phyloP scores from a whole-genome alignment of 2,797 vertebrate species.

The Lerista edwardsae region DNA sequence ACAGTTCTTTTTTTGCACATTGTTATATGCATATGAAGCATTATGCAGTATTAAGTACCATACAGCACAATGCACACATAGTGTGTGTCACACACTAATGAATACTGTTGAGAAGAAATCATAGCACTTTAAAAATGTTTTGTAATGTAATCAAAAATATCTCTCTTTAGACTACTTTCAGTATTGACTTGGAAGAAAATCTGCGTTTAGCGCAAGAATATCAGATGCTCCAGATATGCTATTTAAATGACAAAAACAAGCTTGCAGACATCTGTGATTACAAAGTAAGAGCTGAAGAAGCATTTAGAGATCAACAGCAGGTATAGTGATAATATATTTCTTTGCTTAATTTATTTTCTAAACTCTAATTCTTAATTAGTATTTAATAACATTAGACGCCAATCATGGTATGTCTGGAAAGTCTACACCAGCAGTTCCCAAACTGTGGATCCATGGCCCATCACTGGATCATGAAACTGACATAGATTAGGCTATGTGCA shows the following conservation, averaged over 20 bases:
- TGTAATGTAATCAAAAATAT: slow-evolving; percentile 39
- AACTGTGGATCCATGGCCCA: too few relatives aligned
- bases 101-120: slow-evolving; percentile 20
- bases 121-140: slow-evolving; percentile 24
- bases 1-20: neutral
- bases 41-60: neutral
- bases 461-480: too few relatives aligned
- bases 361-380: slow-evolving; percentile 21
- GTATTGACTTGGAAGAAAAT: slow-evolving; percentile 77
- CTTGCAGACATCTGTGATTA: slow-evolving; percentile 65
- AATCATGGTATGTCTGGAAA: neutral
- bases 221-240: slow-evolving; percentile 67
- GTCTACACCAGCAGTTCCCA: too few relatives aligned
- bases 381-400: neutral
- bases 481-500: too few relatives aligned
- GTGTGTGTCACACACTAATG: neutral
- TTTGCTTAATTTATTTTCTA: slow-evolving; percentile 13
- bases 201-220: slow-evolving; percentile 78
- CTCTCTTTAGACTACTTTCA: slow-evolving; percentile 74
- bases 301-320: slow-evolving; percentile 77
- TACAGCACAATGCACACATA: neutral
- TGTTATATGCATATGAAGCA: neutral
- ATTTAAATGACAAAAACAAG: slow-evolving; percentile 73
- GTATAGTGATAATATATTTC: slow-evolving; percentile 64
- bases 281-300: slow-evolving; percentile 69